phyloP scores from a whole-genome alignment of 2,113 vertebrate genomes.

The Dicentrarchus labrax region DNA sequence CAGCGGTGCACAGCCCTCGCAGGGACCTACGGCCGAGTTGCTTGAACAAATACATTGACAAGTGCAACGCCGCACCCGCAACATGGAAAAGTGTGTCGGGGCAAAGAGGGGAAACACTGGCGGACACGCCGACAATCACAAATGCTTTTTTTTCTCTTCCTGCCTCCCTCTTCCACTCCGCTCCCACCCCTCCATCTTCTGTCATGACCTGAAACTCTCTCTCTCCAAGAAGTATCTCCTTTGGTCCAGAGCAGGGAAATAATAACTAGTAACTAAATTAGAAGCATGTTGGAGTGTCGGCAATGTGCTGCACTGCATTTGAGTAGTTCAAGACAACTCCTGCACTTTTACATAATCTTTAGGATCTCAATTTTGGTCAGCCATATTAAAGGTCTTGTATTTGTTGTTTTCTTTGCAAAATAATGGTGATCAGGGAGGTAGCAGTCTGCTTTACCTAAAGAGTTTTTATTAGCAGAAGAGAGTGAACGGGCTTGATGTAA shows the following conservation, averaged over 20 bases:
- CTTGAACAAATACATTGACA: constrained; percentile 80
- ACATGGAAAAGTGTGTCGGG: constrained; percentile 65
- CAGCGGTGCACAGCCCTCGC: constrained; percentile 67
- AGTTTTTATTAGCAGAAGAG: neutral
- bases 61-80: constrained; percentile 53
- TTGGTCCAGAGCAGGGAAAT: neutral
- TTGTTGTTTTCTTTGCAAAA: too few species aligned
- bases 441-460: too few species aligned
- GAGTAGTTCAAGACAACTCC: too few species aligned
- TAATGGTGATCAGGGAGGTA: neutral
- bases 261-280: neutral
- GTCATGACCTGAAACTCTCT: constrained; percentile 19
- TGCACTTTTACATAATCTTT: too few species aligned
- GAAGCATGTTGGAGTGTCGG: neutral
- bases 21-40: constrained; percentile 75
- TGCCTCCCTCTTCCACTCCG: neutral
- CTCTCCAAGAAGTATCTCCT: neutral
- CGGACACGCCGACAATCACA: constrained; percentile 51
- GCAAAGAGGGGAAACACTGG: constrained; percentile 56
- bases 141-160: too few species aligned
- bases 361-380: too few species aligned
- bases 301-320: too few species aligned
- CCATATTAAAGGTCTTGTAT: too few species aligned
- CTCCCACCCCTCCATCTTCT: constrained; percentile 11
- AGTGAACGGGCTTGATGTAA: neutral